Evolutionary conservation across 2,888 invertebrate genomes (phyloP), one percentile per base, ranked within the genome.

Genomic region (Nymphalis urticae): DNA sequence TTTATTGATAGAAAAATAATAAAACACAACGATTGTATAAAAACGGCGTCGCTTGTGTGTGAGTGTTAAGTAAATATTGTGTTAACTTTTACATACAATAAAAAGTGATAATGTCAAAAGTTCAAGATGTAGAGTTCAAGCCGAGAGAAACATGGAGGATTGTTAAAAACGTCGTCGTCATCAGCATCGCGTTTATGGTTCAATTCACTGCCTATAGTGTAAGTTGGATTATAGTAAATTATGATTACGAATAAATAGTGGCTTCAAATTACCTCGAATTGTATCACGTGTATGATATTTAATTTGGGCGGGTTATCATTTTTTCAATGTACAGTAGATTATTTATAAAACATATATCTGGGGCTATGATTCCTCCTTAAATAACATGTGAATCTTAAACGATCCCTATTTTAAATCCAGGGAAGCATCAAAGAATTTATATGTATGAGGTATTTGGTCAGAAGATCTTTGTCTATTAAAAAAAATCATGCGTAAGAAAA

Each of bases 161-260:
- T 59, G 69, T 88, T 76, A 92, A 92, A 76, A 93, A 93, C 76
- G 91, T 93, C 27, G 83, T 92, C 54, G 75, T 93, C 67, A 87
- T 95, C 76, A 95, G 95, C 70, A 60, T 95, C 5, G 94, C 94
- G 0, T 95, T 95, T 81, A 93, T 95, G 87, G 92, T 95, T 75
- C 93, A 95, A 24, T 94, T 96, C 80, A 95, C 95, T 0, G 95
- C 95, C 0, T 96, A 94, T 87, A 83, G 82, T 72, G 85, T 86
- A 62, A 83, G 84, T 80, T 54, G n/a, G n/a, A 89, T 17, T 27
- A 56, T 53, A 32, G 42, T 50, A 36, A 13, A 61, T 27, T 56
- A 67, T 24, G 7, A 17, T 50, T 50, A n/a, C 7, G 19, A 50
- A 50, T n/a, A 7, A 50, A 50, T 19, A 42, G 42, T 42, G 3